Evolutionary conservation across 1,140 invertebrate species (phyloP).

Genomic region (Zaprionus tsacasi): DNA sequence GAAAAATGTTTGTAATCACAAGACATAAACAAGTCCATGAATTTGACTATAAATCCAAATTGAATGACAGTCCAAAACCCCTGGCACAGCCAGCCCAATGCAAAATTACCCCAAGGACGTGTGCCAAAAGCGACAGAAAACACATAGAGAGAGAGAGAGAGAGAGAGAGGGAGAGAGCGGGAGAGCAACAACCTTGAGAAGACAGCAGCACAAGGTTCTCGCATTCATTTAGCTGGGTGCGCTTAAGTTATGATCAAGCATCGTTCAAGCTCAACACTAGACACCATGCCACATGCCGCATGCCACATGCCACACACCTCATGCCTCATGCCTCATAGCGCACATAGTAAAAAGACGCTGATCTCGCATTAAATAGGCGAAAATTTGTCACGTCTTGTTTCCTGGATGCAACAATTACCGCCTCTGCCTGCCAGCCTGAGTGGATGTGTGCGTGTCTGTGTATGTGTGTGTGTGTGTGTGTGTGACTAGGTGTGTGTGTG

Average conservation of each 20-base stretch:
- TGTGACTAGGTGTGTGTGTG: background rate
- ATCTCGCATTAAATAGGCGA: constrained; percentile 24
- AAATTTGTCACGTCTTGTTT: constrained; percentile 42
- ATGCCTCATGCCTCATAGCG: background rate
- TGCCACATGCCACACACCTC: background rate
- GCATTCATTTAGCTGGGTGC: background rate
- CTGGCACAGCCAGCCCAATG: background rate
- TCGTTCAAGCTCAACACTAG: constrained; percentile 5
- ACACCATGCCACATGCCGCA: background rate
- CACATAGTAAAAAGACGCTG: constrained; percentile 18
- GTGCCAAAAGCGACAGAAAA: background rate
- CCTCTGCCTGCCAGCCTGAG: background rate
- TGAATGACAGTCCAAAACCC: constrained; percentile 51
- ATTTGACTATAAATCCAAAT: constrained; percentile 58
- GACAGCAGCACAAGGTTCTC: background rate
- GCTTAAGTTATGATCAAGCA: constrained; percentile 7
- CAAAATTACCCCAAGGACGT: constrained; percentile 5
- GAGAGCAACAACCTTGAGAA: background rate
- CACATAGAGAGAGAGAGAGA: background rate
- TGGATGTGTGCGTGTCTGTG: background rate
- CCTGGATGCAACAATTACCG: constrained; percentile 5
- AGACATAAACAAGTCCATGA: constrained; percentile 58
- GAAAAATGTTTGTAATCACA: constrained; percentile 61
- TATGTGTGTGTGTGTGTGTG: constrained; percentile 1
- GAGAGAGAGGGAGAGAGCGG: too few relatives aligned